Base-by-base conservation (phyloP, 2,797 vertebrate genomes). In the Pampus argenteus region DNA sequence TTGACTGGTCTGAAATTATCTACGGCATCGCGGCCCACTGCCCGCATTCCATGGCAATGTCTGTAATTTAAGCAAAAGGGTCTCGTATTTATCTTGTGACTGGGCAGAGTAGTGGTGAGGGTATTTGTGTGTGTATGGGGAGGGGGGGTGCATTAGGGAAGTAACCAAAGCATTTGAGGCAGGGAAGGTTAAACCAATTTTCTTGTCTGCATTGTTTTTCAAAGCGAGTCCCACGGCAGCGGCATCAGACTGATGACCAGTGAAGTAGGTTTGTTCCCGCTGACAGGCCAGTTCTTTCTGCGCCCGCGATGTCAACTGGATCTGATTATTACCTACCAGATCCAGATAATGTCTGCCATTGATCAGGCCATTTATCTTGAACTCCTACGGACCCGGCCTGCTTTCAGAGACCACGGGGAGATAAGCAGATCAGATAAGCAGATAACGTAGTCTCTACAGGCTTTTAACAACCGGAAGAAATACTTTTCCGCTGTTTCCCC, bases 161-260 rank as follows among this genome's bases (percentile, higher is more conserved):
- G 85, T 74, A 83, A 75, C 83, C 52, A 74, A 90, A 88, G 83
- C 71, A 47, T 87, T 84, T 57, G 66, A 85, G 81, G 79, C 77
- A 75, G 71, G 72, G 88, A 90, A 88, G 90, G 91, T 90, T 93
- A 92, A 94, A 93, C 84, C 92, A 91, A 91, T 93, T 93, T 92
- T 88, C 88, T 84, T 81, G 86, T 91, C 89, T 69, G 83, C 78
- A 86, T 89, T 92, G 90, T 93, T 93, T 92, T 89, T 62, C 77
- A 78, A 76, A 89, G 86, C 10, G 68, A 85, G 76, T 90, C 84
- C 72, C 76, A 38, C 18, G 9, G 85, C 80, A 58, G 87, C 52
- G 66, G 58, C 83, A 51, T 85, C 57, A 81, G 71, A 76, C 82
- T 66, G 85, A 90, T 80, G 88, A 71, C 78, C 80, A 13, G 76